Evolutionary conservation across 2,797 vertebrate species (phyloP).

Genomic region (Arrhamphus sclerolepis): DNA sequence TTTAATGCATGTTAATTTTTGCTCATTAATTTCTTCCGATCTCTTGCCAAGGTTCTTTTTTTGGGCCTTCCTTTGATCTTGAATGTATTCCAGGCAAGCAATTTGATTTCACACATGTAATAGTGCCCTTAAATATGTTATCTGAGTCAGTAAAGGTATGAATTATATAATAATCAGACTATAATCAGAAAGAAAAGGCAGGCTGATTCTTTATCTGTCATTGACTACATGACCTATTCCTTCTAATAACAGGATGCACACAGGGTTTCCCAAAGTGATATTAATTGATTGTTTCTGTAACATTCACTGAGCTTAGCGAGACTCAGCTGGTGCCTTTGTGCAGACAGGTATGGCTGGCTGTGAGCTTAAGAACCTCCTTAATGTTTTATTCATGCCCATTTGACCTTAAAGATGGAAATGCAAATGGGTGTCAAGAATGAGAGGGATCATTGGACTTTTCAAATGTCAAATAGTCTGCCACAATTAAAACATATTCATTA

Average conservation of each 20-base stretch:
- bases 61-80: slow-evolving; percentile 82
- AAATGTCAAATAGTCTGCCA: slow-evolving; percentile 80
- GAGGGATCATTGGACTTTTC: slow-evolving; percentile 75
- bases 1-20: slow-evolving; percentile 91
- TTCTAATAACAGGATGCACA: slow-evolving; percentile 61
- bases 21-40: slow-evolving; percentile 86
- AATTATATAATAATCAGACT: too few relatives aligned
- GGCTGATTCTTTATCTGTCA: slow-evolving; percentile 16
- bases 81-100: slow-evolving; percentile 82
- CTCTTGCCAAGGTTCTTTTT: slow-evolving; percentile 83
- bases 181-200: slow-evolving; percentile 8
- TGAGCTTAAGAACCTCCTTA: slow-evolving; percentile 74
- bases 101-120: slow-evolving; percentile 64
- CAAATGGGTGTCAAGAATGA: slow-evolving; percentile 77
- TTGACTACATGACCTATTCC: slow-evolving; percentile 53
- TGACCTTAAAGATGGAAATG: slow-evolving; percentile 84
- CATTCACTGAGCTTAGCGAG: slow-evolving; percentile 64
- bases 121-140: slow-evolving; percentile 16
- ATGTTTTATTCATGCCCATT: slow-evolving; percentile 83
- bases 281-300: slow-evolving; percentile 79
- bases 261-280: slow-evolving; percentile 63
- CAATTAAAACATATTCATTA: slow-evolving; percentile 83
- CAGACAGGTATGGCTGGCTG: slow-evolving; percentile 70
- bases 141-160: neutral
- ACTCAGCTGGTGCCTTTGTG: slow-evolving; percentile 77